phyloP scores from a whole-genome alignment of 2,888 invertebrate species.

The Ormyrus pomaceus region DNA sequence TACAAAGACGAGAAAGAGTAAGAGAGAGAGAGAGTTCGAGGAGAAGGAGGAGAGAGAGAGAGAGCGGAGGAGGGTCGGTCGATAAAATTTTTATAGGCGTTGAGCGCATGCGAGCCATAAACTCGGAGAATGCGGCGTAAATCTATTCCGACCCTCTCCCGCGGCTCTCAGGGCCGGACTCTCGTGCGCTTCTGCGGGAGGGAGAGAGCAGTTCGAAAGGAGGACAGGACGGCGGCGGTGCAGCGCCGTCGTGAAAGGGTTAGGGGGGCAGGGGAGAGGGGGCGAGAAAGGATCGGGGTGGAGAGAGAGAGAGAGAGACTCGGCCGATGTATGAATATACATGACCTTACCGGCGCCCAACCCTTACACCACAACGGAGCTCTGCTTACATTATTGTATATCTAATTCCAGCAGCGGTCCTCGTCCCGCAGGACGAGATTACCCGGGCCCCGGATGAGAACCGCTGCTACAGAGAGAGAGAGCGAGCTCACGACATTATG shows the following conservation, averaged over 20 bases:
- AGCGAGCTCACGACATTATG: conserved; percentile 72
- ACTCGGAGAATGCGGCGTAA: conserved; percentile 65
- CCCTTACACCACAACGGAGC: conserved; percentile 71
- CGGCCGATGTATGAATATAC: conserved; percentile 75
- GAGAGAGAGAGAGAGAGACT: conserved; percentile 34
- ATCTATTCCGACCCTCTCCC: conserved; percentile 69
- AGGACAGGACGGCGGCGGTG: conserved; percentile 60
- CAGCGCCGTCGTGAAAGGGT: background rate
- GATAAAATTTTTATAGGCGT: conserved; percentile 62
- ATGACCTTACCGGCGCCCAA: conserved; percentile 72
- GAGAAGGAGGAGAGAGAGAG: conserved; percentile 18
- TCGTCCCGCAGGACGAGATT: conserved; percentile 10
- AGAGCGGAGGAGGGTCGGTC: conserved; percentile 50
- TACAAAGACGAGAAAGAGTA: background rate
- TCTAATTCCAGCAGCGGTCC: conserved; percentile 71
- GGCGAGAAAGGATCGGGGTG: too few relatives aligned
- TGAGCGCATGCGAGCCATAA: conserved; percentile 60
- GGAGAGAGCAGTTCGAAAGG: conserved; percentile 50
- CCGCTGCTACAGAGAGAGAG: conserved; percentile 39
- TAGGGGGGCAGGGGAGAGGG: conserved; percentile 53
- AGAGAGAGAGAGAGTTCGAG: background rate
- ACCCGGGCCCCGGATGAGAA: conserved; percentile 62
- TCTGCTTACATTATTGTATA: conserved; percentile 77
- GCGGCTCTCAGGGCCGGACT: conserved; percentile 35
- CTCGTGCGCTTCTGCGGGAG: background rate